Percentiles rank a stretch among this genome's conserved stretches.
Conservation (phyloP, 2,113 vertebrate species). For the Thunnus maccoyii region DNA sequence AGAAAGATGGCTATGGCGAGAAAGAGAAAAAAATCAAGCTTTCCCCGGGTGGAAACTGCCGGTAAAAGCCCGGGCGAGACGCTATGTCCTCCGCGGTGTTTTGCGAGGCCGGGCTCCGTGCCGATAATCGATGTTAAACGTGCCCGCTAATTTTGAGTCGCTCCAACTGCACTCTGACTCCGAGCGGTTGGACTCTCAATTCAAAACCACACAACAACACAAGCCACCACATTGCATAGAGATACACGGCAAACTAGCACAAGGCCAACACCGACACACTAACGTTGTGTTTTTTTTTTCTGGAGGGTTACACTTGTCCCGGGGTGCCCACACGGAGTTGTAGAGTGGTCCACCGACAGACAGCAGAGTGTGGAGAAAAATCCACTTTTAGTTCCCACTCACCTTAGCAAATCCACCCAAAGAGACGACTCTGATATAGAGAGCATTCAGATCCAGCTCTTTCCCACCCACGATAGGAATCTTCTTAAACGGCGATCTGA, state of each 20-base stretch:
- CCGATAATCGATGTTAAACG: conserved; percentile 96
- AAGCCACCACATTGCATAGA: conserved; percentile 84
- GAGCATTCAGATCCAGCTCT: conserved; percentile 97
- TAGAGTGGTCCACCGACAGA: conserved; percentile 79
- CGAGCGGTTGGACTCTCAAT: conserved; percentile 75
- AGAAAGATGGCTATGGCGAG: conserved; percentile 94
- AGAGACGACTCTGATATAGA: conserved; percentile 98
- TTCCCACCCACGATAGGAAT: conserved; percentile 98
- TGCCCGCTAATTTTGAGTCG: conserved; percentile 98
- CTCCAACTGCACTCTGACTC: conserved; percentile 90
- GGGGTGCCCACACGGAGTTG: conserved; percentile 76
- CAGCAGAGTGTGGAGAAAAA: conserved; percentile 85
- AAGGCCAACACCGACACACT: conserved; percentile 90
- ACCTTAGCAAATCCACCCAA: conserved; percentile 99
- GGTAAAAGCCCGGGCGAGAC: conserved; percentile 75
- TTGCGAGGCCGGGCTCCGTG: conserved; percentile 85
- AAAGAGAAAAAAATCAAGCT: conserved; percentile 85
- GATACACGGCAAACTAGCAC: conserved; percentile 84
- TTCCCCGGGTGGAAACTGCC: conserved; percentile 81
- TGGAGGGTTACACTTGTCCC: conserved; percentile 54
- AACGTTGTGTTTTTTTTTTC: conserved; percentile 58
- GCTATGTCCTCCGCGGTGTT: conserved; percentile 82
- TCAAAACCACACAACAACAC: conserved; percentile 82
- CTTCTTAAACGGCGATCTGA: conserved; percentile 98
- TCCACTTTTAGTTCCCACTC: conserved; percentile 89